These are phyloP conservation scores for Odontocolon sp. DNA, from an alignment of 2,888 invertebrate species.

Conservation along the genomic window DNA sequence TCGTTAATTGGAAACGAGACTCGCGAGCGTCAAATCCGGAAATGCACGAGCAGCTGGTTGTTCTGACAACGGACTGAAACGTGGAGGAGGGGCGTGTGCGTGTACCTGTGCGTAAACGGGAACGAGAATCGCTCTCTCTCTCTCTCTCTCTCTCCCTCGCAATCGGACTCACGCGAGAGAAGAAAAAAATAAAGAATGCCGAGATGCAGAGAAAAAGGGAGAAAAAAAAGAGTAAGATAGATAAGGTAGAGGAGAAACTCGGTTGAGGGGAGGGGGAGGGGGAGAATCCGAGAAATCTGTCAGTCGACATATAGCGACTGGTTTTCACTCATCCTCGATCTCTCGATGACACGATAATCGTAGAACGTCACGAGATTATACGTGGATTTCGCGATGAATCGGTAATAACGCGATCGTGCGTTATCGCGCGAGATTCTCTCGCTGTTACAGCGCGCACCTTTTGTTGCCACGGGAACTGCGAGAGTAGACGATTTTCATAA, in stretches of 20 bases:
- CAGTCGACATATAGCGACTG: slow-evolving; percentile 44
- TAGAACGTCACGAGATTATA: slow-evolving; percentile 50
- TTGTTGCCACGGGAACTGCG: slow-evolving; percentile 49
- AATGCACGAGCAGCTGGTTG: slow-evolving; percentile 62
- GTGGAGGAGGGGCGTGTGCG: slow-evolving; percentile 62
- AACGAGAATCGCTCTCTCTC: slow-evolving; percentile 17
- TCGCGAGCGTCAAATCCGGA: slow-evolving; percentile 41
- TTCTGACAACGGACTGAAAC: slow-evolving; percentile 52
- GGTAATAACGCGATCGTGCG: background rate
- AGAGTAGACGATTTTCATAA: background rate
- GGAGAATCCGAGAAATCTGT: slow-evolving; percentile 57
- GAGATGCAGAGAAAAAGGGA: slow-evolving; percentile 39
- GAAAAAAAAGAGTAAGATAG: slow-evolving; percentile 39
- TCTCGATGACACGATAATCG: slow-evolving; percentile 39
- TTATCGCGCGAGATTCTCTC: slow-evolving; percentile 41
- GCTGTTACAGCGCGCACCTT: slow-evolving; percentile 22
- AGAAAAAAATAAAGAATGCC: slow-evolving; percentile 37
- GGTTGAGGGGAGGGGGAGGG: too few species aligned
- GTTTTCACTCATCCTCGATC: slow-evolving; percentile 29
- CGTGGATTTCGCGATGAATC: slow-evolving; percentile 5
- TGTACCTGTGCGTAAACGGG: slow-evolving; percentile 57
- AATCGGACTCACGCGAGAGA: slow-evolving; percentile 35
- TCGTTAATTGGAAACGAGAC: slow-evolving; percentile 27
- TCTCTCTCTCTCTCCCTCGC: slow-evolving; percentile 29
- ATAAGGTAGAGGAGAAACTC: slow-evolving; percentile 22